Base-by-base conservation (phyloP, 2,113 vertebrate species). In the Caracal caracal region DNA sequence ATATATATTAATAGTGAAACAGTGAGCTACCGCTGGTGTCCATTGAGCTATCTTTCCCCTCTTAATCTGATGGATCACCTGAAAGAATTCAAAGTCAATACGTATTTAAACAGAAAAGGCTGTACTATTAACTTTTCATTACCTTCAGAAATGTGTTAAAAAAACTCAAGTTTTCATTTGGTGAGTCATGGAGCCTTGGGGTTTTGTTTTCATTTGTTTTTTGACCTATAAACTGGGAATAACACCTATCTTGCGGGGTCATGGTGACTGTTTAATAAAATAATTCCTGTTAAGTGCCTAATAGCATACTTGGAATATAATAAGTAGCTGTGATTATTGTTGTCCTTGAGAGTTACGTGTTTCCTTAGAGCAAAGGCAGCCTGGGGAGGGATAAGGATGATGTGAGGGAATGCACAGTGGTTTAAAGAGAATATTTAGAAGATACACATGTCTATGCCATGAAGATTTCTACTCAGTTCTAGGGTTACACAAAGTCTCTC, bases 401-500 rank as follows among this genome's bases (percentile, higher is more conserved):
- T 35, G 20, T 56, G 33, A 65, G 66, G 33, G 79, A 92, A 84
- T 35, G 51, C 40, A 30, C 5, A 24, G 40, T 71, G 22, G 22
- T 88, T 87, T 87, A 66, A 94, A 82, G 65, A 61, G 47, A 96
- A 40, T 47, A 68, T 19, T 73, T 66, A 68, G 51, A 63, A 63
- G 28, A 68, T 3, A 9, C 4, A 5, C 15, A 37, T 40, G 65
- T 30, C 84, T 63, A 3, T 51, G 35, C 5, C 66, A 12, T 28
- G 9, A 30, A 65, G 79, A 95, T 70, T 96, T 95, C 88, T 86
- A 71, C 63, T 95, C 43, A 30, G 9, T 76, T 63, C 93, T 87
- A 43, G 16, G 73, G 82, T 80, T 92, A 49, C 87, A 91, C 82
- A 79, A 47, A 91, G 73, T 92, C 53, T 59, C 30, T 94, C 71